Percentiles rank a stretch among this genome's conserved stretches.
phyloP scores from a whole-genome alignment of 2,888 invertebrate species.

The Neoascia interrupta region DNA sequence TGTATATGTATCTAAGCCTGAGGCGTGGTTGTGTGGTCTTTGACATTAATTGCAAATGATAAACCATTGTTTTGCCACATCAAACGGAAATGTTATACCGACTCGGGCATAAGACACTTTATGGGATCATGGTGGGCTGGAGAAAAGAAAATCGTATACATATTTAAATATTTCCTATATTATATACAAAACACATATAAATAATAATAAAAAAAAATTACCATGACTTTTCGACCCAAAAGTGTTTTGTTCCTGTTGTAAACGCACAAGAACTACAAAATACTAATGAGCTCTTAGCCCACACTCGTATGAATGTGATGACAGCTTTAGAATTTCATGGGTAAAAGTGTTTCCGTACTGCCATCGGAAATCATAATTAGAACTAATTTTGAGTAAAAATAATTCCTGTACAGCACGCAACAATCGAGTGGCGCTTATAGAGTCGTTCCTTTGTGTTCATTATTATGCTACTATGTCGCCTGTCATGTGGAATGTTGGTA shows the following conservation, averaged over 20 bases:
- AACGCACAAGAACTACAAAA: no score
- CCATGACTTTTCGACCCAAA: constrained; percentile 4
- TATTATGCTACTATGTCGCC: no score
- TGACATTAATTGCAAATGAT: constrained; percentile 33
- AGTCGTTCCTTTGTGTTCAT: no score
- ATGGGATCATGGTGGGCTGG: constrained; percentile 19
- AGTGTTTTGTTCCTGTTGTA: constrained; percentile 14
- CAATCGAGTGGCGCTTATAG: no score
- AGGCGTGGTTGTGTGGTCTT: constrained; percentile 29
- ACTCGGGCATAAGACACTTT: constrained; percentile 5
- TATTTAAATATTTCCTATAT: constrained; percentile 10
- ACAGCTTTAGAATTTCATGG: constrained; percentile 42
- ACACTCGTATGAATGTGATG: constrained; percentile 30
- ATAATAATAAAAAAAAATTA: no score
- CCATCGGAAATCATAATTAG: constrained; percentile 58
- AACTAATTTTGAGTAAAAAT: constrained; percentile 42
- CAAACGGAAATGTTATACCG: constrained; percentile 21
- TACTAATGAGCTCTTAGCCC: constrained; percentile 31
- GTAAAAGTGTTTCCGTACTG: constrained; percentile 35
- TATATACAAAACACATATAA: no score
- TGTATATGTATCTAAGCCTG: background rate
- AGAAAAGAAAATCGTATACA: background rate
- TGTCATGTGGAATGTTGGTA: no score
- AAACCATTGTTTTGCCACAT: constrained; percentile 18
- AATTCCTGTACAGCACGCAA: constrained; percentile 29